Base-by-base conservation (phyloP, 1,140 invertebrate genomes). In the Asbolus verrucosus region DNA sequence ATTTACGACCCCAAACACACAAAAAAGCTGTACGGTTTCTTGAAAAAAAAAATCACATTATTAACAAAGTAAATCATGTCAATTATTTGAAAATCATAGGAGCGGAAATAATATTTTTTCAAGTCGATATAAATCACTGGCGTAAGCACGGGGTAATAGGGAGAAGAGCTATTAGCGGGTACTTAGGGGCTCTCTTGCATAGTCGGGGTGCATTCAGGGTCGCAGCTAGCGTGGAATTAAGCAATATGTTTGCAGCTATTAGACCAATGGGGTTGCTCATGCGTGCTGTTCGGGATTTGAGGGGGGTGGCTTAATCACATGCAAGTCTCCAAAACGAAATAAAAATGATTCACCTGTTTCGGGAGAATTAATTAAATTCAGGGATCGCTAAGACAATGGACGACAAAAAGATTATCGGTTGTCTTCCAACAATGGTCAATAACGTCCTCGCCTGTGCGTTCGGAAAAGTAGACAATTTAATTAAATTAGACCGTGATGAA, bases 201-300 rank as follows among this genome's bases (percentile, higher is more conserved):
- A 41, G 67, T 66, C 24, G 65, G 63, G 54, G 27, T 43, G 36
- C 46, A 50, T 71, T 73, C 69, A 73, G 41, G 65, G 73, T 74
- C 67, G 69, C 74, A 77, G 76, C 71, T 77, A 70, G 74, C 71
- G 72, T 76, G 76, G 74, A 74, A 73, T 75, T 76, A 77, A 75
- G 75, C 76, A 78, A 78, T 78, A 78, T 78, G 76, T 73, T 78
- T 75, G 69, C 71, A 73, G 74, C 72, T 75, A 73, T 78, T 75
- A 73, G 70, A 71, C 71, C 73, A 73, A 73, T 76, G 66, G 73
- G 71, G 66, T 73, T 71, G 68, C 72, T 69, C 65, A 75, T 73
- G 75, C 73, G 69, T 71, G 65, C 59, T 69, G 73, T 72, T 16
- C n/a, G 19, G 46, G 8, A 14, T 11, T 38, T 38, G 6, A 2